Evolutionary conservation across 1,140 invertebrate species (phyloP).

Genomic region (Drosophila sproati): DNA sequence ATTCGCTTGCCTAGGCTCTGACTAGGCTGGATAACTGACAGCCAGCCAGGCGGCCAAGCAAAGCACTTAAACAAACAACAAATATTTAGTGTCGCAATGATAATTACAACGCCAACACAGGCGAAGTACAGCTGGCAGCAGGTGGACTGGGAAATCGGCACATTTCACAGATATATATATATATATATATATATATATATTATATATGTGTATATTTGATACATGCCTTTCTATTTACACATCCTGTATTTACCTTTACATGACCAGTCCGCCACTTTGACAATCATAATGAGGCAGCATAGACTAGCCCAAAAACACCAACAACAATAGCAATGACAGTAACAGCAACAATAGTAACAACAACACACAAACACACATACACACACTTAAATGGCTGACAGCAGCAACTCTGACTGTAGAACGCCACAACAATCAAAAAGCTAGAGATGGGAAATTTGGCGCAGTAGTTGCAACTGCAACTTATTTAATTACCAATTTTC

Average conservation of each 20-base stretch:
- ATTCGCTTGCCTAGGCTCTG: conserved; percentile 44
- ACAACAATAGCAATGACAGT: conserved; percentile 25
- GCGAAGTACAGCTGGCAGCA: neutral
- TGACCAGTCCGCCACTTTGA: conserved; percentile 82
- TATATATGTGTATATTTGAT: conserved; percentile 32
- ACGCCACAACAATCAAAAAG: conserved; percentile 46
- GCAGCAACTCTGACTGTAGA: conserved; percentile 71
- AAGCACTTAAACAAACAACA: conserved; percentile 77
- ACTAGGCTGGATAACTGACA: conserved; percentile 4
- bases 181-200: conserved; percentile 22
- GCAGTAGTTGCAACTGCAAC: neutral
- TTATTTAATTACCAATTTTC: neutral
- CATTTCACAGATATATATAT: conserved; percentile 14
- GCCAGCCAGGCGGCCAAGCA: conserved; percentile 27
- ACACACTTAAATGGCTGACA: conserved; percentile 69
- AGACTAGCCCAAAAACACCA: conserved; percentile 1
- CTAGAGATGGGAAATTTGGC: conserved; percentile 48
- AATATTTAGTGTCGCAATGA: conserved; percentile 79
- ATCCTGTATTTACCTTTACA: conserved; percentile 80
- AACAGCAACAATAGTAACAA: conserved; percentile 24
- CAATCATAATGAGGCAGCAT: conserved; percentile 76
- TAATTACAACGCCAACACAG: conserved; percentile 77
- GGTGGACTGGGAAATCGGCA: neutral
- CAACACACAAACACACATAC: conserved; percentile 15
- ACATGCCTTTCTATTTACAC: conserved; percentile 75